Percentiles rank a stretch among this genome's conserved stretches.
Evolutionary conservation across 2,888 invertebrate genomes (phyloP).

Genomic region (Watsonalla cultraria): DNA sequence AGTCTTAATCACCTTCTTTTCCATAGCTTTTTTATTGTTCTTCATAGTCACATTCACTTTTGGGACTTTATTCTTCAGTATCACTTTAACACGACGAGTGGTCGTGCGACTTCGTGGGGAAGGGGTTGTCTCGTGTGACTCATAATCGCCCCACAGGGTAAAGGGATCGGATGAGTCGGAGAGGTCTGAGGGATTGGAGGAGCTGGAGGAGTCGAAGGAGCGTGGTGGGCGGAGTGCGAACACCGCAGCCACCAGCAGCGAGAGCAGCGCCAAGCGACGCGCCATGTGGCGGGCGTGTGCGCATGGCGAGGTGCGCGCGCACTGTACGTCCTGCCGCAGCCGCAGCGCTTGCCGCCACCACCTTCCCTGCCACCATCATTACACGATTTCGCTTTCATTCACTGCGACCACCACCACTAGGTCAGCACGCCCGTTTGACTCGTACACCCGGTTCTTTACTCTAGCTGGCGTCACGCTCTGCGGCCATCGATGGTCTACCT

Average conservation of each 20-base stretch:
- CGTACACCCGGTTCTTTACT: not conserved
- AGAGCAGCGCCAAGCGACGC: constrained; percentile 76
- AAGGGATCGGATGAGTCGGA: constrained; percentile 46
- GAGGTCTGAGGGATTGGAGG: constrained; percentile 9
- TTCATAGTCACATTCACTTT: constrained; percentile 59
- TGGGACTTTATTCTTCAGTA: constrained; percentile 49
- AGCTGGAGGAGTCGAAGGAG: constrained; percentile 16
- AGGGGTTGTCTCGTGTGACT: constrained; percentile 48
- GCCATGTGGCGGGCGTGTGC: constrained; percentile 73
- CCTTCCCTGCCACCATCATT: constrained; percentile 66
- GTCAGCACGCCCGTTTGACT: constrained; percentile 43
- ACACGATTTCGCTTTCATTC: constrained; percentile 71
- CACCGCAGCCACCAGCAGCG: constrained; percentile 61
- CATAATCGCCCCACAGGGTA: constrained; percentile 60
- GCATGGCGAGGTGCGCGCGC: constrained; percentile 77
- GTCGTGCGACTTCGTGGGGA: constrained; percentile 33
- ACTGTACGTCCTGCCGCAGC: constrained; percentile 52
- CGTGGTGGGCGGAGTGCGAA: constrained; percentile 45
- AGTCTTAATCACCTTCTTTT: constrained; percentile 57
- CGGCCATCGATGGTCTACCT: not conserved
- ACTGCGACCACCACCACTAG: constrained; percentile 56
- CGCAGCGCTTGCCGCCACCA: constrained; percentile 36
- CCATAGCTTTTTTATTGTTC: constrained; percentile 40
- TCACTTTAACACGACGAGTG: constrained; percentile 58
- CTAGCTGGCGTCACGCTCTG: not conserved